These are phyloP conservation scores for Threskiornis aethiopicus DNA, from an alignment of 2,797 vertebrate genomes.

Conservation along the genomic window DNA sequence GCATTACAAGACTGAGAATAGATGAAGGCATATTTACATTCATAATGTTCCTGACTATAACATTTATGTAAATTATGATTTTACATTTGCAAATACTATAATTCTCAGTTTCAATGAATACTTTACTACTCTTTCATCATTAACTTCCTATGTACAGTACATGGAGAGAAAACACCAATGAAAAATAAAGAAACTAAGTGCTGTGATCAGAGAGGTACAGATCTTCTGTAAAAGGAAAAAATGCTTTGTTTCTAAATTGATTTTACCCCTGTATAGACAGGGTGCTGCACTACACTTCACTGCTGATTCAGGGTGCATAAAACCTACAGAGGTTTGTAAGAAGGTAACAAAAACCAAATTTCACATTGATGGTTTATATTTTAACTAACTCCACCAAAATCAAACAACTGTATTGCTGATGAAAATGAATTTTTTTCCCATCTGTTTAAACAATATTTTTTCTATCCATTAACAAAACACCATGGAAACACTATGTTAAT, in stretches of 20 bases:
- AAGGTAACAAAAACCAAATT: background rate
- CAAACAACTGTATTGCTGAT: background rate
- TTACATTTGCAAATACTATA: conserved; percentile 69
- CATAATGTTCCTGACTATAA: conserved; percentile 65
- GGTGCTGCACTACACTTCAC: background rate
- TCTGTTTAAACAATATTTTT: background rate
- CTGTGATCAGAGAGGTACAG: background rate
- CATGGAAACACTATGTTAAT: background rate
- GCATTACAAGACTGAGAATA: conserved; percentile 60
- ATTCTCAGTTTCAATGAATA: conserved; percentile 64
- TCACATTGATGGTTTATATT: background rate
- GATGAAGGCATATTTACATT: conserved; percentile 71
- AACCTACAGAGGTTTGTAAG: background rate
- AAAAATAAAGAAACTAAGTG: conserved; percentile 31
- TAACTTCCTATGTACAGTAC: conserved; percentile 34
- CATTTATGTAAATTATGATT: conserved; percentile 73
- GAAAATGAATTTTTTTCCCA: background rate
- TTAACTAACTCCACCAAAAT: background rate
- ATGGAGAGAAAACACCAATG: background rate
- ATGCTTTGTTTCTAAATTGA: background rate
- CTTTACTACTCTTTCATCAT: conserved; percentile 59
- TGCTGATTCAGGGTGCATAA: accelerated
- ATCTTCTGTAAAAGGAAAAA: background rate
- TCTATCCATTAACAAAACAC: background rate
- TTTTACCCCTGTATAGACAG: background rate